Conservation (phyloP, 2,888 invertebrate species). For the Criorhina ranunculi region DNA sequence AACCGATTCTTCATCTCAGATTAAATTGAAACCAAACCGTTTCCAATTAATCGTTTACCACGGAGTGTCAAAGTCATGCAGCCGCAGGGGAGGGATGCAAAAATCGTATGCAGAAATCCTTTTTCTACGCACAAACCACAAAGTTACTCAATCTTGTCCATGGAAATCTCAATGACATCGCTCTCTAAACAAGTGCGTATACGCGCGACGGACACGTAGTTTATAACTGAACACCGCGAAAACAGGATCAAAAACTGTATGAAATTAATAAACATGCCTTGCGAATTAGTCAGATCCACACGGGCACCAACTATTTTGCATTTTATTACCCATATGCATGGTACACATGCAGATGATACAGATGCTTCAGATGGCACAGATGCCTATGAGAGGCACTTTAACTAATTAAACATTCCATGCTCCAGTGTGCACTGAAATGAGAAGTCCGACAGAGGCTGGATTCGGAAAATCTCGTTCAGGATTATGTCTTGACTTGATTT, state of each 20-base stretch:
- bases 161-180: conserved; percentile 63
- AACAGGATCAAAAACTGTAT: conserved; percentile 76
- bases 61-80: conserved; percentile 10
- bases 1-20: conserved; percentile 71
- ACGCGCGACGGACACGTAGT: conserved; percentile 55
- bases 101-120: conserved; percentile 40
- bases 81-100: conserved; percentile 1
- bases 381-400: conserved; percentile 56
- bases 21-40: conserved; percentile 76
- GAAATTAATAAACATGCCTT: conserved; percentile 76
- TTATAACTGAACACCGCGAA: conserved; percentile 72
- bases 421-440: conserved; percentile 43
- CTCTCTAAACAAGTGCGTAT: conserved; percentile 67
- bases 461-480: conserved; percentile 51
- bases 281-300: conserved; percentile 64
- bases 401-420: conserved; percentile 65
- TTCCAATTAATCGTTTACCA: conserved; percentile 75
- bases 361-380: conserved; percentile 35
- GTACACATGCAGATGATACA: conserved; percentile 55
- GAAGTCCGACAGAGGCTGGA: neutral
- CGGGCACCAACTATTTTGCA: conserved; percentile 70
- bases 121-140: conserved; percentile 35
- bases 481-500: conserved; percentile 52
- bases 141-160: conserved; percentile 39
- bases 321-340: conserved; percentile 61